A percentile compares a stretch with the other conserved stretches of the same genome.
These are phyloP conservation scores for Sebastes diaconus DNA, from an alignment of 2,797 vertebrate genomes.

Conservation along the genomic window DNA sequence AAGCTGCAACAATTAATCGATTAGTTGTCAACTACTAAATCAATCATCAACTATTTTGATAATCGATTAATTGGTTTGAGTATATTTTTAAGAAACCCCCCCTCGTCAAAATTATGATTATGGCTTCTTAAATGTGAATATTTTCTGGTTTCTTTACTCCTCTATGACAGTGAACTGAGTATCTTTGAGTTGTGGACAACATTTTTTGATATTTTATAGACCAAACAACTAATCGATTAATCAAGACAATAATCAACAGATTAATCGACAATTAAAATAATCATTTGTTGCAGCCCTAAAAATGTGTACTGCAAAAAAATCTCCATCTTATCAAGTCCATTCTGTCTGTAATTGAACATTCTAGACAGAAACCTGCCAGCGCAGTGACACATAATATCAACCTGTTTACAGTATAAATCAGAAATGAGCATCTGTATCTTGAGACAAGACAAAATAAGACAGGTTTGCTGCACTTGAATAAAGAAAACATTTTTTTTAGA, in stretches of 20 bases:
- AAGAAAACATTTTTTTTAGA: neutral
- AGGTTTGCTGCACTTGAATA: neutral
- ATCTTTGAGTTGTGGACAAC: too few relatives aligned
- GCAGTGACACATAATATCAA: neutral
- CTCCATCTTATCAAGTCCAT: neutral
- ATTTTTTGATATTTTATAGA: too few relatives aligned
- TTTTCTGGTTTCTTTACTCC: too few relatives aligned
- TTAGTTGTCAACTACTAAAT: too few relatives aligned
- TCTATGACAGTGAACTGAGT: too few relatives aligned
- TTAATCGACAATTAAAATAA: too few relatives aligned
- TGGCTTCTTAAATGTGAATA: too few relatives aligned
- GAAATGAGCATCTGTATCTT: neutral
- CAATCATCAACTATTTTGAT: fast-evolving
- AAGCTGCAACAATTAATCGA: neutral
- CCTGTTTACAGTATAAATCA: neutral
- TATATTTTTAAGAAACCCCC: too few relatives aligned
- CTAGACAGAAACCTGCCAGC: neutral
- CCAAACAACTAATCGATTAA: too few relatives aligned
- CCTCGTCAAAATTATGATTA: too few relatives aligned
- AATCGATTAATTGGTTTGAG: fast-evolving
- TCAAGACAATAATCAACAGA: too few relatives aligned
- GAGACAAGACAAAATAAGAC: neutral
- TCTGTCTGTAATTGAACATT: neutral
- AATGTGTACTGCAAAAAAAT: neutral
- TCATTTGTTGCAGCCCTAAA: too few relatives aligned